Percentiles rank a stretch among this genome's conserved stretches.
These are phyloP conservation scores for Rhinogobius similis DNA, from an alignment of 2,113 vertebrate species.

Conservation along the genomic window DNA sequence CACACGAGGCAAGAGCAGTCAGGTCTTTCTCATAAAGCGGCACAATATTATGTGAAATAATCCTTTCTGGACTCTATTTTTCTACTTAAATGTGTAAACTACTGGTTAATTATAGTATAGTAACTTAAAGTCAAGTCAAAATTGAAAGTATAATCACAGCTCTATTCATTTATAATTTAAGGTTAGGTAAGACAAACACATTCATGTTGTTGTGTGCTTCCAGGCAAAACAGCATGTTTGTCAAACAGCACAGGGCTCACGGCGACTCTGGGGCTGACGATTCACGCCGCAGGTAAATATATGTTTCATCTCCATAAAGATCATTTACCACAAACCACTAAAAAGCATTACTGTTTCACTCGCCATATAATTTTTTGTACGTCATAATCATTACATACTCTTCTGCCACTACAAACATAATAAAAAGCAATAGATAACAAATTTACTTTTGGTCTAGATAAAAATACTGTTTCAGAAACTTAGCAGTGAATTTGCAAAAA, in stretches of 20 bases:
- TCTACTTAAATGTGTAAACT: too few relatives aligned
- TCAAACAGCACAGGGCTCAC: constrained; percentile 69
- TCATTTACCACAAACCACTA: not conserved
- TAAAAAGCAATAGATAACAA: too few relatives aligned
- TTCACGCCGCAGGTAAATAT: constrained; percentile 80
- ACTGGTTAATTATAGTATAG: not conserved
- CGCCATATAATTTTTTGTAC: constrained; percentile 16
- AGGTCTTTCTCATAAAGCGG: not conserved
- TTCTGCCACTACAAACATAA: not conserved
- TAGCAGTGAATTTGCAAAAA: too few relatives aligned
- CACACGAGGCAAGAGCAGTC: constrained; percentile 57
- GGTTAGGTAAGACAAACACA: not conserved
- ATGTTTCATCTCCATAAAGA: not conserved
- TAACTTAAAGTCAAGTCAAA: not conserved
- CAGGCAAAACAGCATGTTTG: constrained; percentile 58
- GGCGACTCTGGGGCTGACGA: constrained; percentile 79
- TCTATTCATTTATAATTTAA: not conserved
- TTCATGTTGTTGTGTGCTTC: constrained; percentile 18
- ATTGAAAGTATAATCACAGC: not conserved
- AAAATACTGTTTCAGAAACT: too few relatives aligned
- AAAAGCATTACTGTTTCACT: constrained; percentile 39
- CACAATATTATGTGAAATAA: not conserved
- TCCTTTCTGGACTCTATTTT: not conserved
- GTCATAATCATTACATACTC: not conserved
- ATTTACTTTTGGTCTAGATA: too few relatives aligned